Base-by-base conservation (phyloP, 2,888 invertebrate genomes). In the Torymus tubicola region DNA sequence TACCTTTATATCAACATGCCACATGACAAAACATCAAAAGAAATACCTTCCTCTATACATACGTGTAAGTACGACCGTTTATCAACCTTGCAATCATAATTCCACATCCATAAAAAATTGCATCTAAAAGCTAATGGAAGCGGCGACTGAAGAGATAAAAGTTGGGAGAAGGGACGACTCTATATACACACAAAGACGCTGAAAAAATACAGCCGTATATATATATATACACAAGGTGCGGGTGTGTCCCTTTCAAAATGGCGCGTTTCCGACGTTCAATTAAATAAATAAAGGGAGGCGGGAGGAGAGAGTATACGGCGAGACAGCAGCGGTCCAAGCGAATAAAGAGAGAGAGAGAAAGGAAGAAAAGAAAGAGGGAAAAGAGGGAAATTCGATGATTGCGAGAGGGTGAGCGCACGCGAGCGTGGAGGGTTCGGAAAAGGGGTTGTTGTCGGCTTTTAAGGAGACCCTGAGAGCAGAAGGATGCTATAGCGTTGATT, bases 281-380 rank as follows among this genome's bases (percentile, higher is more conserved):
- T 84, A 86, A 85, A 86, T 79, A 85, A 85, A 85, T 84, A 85
- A 86, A 84, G 83, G 21, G 21, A 1, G 1, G 21, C 1, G 21
- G 21, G 21, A 80, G 80, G 80, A 70, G 80, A 70, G 55, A 74
- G 80, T 74, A 63, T 63, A 79, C 21, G 74, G 83, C 67, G 75
- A 83, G 74, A 12, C 63, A 80, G n/a, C 77, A 84, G 65, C 82
- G 85, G 55, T 76, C 83, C 80, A 81, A 73, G 84, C 61, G 75
- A 63, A 68, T 60, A 83, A 84, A 84, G 86, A 82, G 83, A 83
- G 83, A 60, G 55, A 10, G n/a, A 24, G 70, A 21, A 60, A 14
- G 42, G 18, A 18, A 50, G 14, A 18, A 53, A 61, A 12, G 16
- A 64, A 12, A 52, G 50, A 61, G 31, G 1, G 55, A 16, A 16